Conservation (phyloP, 2,797 vertebrate species). For the Tiaroga cobitis region DNA sequence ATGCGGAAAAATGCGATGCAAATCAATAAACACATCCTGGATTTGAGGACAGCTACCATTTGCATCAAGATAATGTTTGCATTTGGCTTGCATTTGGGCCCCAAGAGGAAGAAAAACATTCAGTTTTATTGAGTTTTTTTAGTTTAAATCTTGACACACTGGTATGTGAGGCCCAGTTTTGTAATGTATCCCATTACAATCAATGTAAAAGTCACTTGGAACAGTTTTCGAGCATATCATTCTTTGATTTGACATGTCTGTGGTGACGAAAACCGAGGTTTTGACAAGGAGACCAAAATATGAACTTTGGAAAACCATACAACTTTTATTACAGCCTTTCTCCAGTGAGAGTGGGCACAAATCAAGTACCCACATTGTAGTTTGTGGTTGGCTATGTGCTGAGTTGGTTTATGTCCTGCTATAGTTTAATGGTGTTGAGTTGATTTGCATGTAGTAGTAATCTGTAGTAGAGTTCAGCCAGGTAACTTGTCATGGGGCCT, state of each 20-base stretch:
- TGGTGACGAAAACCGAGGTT: not conserved
- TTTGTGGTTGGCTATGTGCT: conserved; percentile 23
- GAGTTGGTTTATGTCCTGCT: not conserved
- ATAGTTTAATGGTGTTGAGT: conserved; percentile 28
- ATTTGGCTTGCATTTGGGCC: not conserved
- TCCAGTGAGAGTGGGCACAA: not conserved
- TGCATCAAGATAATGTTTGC: not conserved
- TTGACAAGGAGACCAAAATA: not conserved
- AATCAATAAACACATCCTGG: conserved; percentile 12
- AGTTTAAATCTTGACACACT: not conserved
- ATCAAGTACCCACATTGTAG: conserved; percentile 24
- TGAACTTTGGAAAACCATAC: not conserved
- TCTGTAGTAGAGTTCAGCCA: conserved; percentile 10
- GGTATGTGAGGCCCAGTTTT: not conserved
- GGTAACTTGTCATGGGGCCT: conserved; percentile 7
- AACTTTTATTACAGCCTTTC: conserved; percentile 7
- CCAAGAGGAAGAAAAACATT: not conserved
- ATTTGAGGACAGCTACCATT: not conserved
- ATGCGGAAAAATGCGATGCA: not conserved
- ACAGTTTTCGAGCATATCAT: not conserved
- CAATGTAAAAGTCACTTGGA: conserved; percentile 1
- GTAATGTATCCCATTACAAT: not conserved
- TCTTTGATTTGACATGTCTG: not conserved
- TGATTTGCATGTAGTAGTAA: not conserved
- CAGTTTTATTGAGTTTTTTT: not conserved